These are phyloP conservation scores for Phallusia fumigata DNA, from an alignment of 23 tunicate species.

Conservation along the genomic window DNA sequence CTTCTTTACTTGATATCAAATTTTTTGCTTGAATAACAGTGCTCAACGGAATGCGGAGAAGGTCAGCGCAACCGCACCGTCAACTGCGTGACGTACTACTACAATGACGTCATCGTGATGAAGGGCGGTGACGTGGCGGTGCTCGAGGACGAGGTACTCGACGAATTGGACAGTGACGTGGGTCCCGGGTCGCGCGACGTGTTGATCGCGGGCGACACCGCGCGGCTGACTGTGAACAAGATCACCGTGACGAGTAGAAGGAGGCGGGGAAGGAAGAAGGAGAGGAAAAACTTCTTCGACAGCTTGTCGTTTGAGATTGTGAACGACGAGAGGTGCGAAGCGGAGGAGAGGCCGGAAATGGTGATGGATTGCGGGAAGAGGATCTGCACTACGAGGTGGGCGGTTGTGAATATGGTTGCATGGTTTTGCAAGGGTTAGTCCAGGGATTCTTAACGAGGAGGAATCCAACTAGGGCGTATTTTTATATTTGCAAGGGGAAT, in stretches of 20 bases:
- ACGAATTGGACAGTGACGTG: not conserved
- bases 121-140: slow-evolving; percentile 14
- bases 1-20: no score
- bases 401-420: no score
- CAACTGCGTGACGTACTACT: slow-evolving; percentile 66
- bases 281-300: slow-evolving; percentile 16
- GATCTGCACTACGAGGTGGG: not conserved
- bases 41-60: slow-evolving; percentile 49
- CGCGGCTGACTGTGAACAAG: slow-evolving; percentile 18
- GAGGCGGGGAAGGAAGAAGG: not conserved
- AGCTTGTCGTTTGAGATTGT: slow-evolving; percentile 47
- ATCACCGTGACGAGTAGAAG: slow-evolving; percentile 22
- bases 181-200: not conserved
- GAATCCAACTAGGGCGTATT: no score
- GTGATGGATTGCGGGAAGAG: slow-evolving; percentile 35
- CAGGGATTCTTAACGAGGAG: no score
- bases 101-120: slow-evolving; percentile 59
- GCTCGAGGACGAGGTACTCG: not conserved
- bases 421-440: no score
- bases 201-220: slow-evolving; percentile 6
- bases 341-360: slow-evolving; percentile 26
- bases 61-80: slow-evolving; percentile 58
- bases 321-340: slow-evolving; percentile 53
- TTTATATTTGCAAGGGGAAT: no score
- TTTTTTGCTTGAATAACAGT: no score